Evolutionary conservation across 2,113 vertebrate species (phyloP), one percentile per base, ranked within the genome.

Genomic region (Macquaria australasica): DNA sequence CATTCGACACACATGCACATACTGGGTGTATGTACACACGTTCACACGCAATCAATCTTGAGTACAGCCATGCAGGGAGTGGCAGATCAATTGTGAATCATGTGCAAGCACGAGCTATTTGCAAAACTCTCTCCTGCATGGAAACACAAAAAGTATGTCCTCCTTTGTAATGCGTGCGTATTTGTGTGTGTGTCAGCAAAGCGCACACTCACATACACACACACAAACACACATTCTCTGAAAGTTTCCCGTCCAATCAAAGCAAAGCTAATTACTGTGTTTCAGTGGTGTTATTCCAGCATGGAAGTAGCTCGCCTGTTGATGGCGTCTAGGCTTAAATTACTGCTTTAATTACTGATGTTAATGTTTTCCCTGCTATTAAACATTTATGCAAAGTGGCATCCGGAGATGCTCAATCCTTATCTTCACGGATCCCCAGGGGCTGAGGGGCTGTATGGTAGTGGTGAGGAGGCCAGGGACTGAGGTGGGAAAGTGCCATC

Each of bases 341-440:
- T 93, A 95, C 93, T 91, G 93, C 93, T 93, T 94, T 94, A 95
- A 95, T 95, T 94, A 95, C 93, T 89, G 92, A 95, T 94, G 91
- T 90, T 94, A 95, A 94, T 95, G 94, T 93, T 94, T 94, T 94
- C 92, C 85, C 91, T 93, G 90, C 91, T 93, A 94, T 95, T 94
- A 94, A 95, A 94, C 93, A 93, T 94, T 93, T 93, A 95, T 94
- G 94, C 93, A 94, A 92, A 94, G 93, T 94, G 91, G 93, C 92
- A 94, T 93, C 91, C 91, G 84, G 91, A 95, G 93, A 94, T 93
- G 91, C 93, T 93, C 90, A 92, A 89, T 92, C 83, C 92, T 92
- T 93, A 94, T 94, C 91, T 90, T 62, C 86, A 72, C 62, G 18
- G 88, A 88, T 94, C 89, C 93, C 91, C 73, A 25, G 86, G 71